Evolutionary conservation across 2,888 invertebrate genomes (phyloP), one percentile per base, ranked within the genome.

Genomic region (Euproctis similis): DNA sequence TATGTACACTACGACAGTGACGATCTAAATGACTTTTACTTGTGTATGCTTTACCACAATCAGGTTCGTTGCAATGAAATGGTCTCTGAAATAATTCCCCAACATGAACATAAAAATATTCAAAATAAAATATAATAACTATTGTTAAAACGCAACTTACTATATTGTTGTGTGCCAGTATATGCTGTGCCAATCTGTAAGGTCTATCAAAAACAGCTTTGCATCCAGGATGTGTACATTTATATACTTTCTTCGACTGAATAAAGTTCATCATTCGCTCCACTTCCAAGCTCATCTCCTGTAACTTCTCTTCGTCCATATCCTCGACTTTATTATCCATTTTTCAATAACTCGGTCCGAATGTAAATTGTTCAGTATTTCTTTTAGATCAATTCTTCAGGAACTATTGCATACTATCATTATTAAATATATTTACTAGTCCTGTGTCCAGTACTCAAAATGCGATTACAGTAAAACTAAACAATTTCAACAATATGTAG

Each of bases 1-100:
- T 72, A 46, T 87, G 88, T 2, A 63, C 72, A 27, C 60, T 80
- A 24, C 78, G 72, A 24, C 80, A 49, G 44, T 90, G 90, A 1
- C 90, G 81, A 52, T 87, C 87, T 26, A 90, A 63, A 53, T 90
- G 89, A 6, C 87, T 87, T 31, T 86, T 74, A 44, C 81, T 89
- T 2, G 87, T 84, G 36, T 90, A 91, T 1, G 85, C 71, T 56
- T 90, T 90, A 3, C 53, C 49, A 45, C 91, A 91, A 18, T 81
- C 81, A n/a, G 80, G 71, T 47, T 85, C 73, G 8, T 63, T 53
- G 42, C 91, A 91, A 12, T 69, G 66, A 53, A 86, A 89, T 4
- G 87, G 86, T 67, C 85, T 87, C 90, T 87, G 64, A 33, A 66
- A 17, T 8, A 34, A 28, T 14, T 18, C 10, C 6, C 4, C 8